Evolutionary conservation across 2,113 vertebrate genomes (phyloP), one percentile per base, ranked within the genome.

Genomic region (Ciconia boyciana): DNA sequence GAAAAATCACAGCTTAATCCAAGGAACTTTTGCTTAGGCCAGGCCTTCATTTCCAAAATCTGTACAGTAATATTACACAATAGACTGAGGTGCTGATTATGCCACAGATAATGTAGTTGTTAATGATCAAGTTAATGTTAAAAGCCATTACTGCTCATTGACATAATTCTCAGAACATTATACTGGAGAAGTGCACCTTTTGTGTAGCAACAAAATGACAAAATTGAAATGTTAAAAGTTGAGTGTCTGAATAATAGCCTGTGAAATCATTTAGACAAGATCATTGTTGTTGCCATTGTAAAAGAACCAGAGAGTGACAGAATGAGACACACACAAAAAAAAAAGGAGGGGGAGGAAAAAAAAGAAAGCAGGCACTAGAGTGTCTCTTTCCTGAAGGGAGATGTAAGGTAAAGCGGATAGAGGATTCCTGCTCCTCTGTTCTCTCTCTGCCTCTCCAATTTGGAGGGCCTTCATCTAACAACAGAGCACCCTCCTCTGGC

Each of bases 401-500:
- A 94, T 64, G 71, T 70, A 87, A 96, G 96, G 93, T 90, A 66
- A 85, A 93, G 95, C 93, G 96, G 89, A 96, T 96, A 93, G 95
- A 94, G 96, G 89, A 96, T 96, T 95, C 86, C 74, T 87, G 24
- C 81, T 96, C 91, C 60, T 91, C 82, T 92, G 39, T 72, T 92
- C 79, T 64, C 32, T 82, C 71, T 83, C 94, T 94, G 80, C 76
- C 89, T 94, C 76, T 95, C 68, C 75, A 78, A 22, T 78, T 96
- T 91, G 84, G 87, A 97, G 78, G 83, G 91, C 89, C 97, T 97
- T 98, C 93, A 12, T 75, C 97, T 97, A 98, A 98, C 98, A 98
- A 83, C 94, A 98, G 98, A 98, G 98, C 98, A 98, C 98, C 98
- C 98, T 98, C 98, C 96, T 97, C 98, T 98, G 98, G 98, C 98